Evolutionary conservation across 2,797 vertebrate genomes (phyloP).

Genomic region (Spea hammondii): DNA sequence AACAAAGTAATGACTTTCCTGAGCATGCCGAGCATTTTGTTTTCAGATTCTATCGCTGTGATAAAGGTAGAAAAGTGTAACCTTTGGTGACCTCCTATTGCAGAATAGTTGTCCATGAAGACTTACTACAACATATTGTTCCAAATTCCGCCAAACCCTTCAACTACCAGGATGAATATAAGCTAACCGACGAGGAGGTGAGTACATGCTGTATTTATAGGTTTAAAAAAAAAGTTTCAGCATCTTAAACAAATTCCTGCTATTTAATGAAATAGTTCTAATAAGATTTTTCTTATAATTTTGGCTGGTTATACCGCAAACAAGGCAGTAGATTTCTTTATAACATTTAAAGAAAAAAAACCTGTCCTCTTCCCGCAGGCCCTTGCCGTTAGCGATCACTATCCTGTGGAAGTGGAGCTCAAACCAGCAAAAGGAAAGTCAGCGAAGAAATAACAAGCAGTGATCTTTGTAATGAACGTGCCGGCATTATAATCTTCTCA

Average conservation of each 20-base stretch:
- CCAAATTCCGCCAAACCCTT: conserved; percentile 70
- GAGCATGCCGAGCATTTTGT: too few species aligned
- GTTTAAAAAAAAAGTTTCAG: too few species aligned
- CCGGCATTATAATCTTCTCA: too few species aligned
- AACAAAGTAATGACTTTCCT: too few species aligned
- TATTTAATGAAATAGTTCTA: too few species aligned
- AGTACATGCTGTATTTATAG: not conserved
- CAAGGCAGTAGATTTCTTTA: too few species aligned
- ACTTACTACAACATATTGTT: conserved; percentile 63
- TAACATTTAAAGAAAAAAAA: too few species aligned
- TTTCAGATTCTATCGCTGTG: too few species aligned
- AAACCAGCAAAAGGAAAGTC: conserved; percentile 1
- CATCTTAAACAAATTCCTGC: too few species aligned
- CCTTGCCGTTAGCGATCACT: conserved; percentile 63
- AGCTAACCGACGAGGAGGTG: conserved; percentile 61
- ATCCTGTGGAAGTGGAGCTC: conserved; percentile 57
- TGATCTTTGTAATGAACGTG: too few species aligned
- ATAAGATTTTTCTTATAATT: too few species aligned
- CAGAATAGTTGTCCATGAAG: conserved; percentile 73
- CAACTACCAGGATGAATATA: conserved; percentile 67
- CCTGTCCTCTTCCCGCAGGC: conserved; percentile 46
- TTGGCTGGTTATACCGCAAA: too few species aligned
- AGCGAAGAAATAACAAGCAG: not conserved
- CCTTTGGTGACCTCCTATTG: not conserved
- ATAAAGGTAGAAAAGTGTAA: not conserved